Percentiles rank a stretch among this genome's conserved stretches.
Evolutionary conservation across 1,140 invertebrate genomes (phyloP).

Genomic region (Schmidtea mediterranea): DNA sequence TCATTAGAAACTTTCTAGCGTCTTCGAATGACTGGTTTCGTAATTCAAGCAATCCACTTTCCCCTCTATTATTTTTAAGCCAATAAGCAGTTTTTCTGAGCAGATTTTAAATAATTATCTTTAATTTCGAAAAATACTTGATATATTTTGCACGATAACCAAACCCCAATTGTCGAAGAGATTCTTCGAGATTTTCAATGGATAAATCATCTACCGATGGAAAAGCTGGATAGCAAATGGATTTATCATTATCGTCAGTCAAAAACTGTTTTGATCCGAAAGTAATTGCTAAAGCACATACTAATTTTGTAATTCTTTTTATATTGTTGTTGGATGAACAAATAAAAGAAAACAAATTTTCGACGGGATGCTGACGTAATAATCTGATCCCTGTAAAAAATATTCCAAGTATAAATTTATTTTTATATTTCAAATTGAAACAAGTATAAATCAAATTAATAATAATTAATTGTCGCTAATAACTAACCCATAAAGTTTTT

Average conservation of each 20-base stretch:
- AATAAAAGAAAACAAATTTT: constrained; percentile 79
- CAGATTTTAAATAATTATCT: constrained; percentile 7
- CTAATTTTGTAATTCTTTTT: constrained; percentile 47
- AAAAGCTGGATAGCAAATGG: constrained; percentile 42
- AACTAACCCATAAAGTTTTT: no score
- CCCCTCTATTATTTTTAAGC: constrained; percentile 28
- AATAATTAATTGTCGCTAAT: no score
- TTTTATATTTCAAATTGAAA: no score
- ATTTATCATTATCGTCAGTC: constrained; percentile 30
- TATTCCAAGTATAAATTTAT: no score
- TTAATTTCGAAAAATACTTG: constrained; percentile 1
- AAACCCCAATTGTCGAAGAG: constrained; percentile 46
- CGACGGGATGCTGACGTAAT: constrained; percentile 60
- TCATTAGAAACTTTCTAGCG: constrained; percentile 39
- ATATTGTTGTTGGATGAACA: constrained; percentile 94
- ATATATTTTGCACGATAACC: constrained; percentile 48
- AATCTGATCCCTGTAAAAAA: constrained; percentile 58
- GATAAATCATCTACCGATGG: constrained; percentile 40
- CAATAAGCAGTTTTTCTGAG: constrained; percentile 12
- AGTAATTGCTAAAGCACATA: constrained; percentile 52
- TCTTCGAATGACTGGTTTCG: constrained; percentile 39
- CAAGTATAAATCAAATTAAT: no score
- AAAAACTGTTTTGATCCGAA: constrained; percentile 49
- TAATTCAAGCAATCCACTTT: constrained; percentile 41
- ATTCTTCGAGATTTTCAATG: constrained; percentile 18